Percentiles rank a stretch among this genome's conserved stretches.
phyloP scores from a whole-genome alignment of 92 coral and sea anemone genomes.

The Blastomussa wellsi region DNA sequence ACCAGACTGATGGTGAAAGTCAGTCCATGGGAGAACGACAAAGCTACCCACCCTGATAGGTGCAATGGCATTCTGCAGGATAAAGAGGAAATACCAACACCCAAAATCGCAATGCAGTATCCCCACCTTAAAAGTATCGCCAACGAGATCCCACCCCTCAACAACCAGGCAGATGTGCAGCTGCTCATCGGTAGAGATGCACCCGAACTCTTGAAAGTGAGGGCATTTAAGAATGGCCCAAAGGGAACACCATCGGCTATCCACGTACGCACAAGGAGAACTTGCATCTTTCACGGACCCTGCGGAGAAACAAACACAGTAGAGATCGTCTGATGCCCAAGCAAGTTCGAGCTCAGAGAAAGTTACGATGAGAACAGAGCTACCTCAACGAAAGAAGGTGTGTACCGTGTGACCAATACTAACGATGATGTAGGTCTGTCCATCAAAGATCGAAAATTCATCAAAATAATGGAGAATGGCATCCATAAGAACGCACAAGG shows the following conservation, averaged over 20 bases:
- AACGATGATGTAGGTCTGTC: conserved; percentile 39
- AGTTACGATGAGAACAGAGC: background rate
- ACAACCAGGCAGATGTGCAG: background rate
- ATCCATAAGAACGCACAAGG: conserved; percentile 31
- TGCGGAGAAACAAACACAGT: background rate
- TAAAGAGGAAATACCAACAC: conserved; percentile 43
- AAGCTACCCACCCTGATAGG: conserved; percentile 34
- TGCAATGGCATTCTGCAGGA: conserved; percentile 37
- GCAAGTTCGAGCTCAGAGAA: conserved; percentile 17
- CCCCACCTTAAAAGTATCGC: conserved; percentile 27
- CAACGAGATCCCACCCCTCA: conserved; percentile 37
- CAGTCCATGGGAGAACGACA: conserved; percentile 16
- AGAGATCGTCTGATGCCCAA: conserved; percentile 7
- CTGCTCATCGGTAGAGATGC: no score
- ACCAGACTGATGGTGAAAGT: conserved; percentile 13
- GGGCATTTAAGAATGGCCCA: conserved; percentile 45
- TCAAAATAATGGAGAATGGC: conserved; percentile 25
- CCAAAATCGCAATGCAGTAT: conserved; percentile 21
- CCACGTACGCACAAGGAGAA: conserved; percentile 28
- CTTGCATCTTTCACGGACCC: background rate
- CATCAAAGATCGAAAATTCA: conserved; percentile 23
- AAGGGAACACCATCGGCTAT: conserved; percentile 48
- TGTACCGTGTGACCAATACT: conserved; percentile 21
- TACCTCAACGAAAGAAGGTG: background rate
- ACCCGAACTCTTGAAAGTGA: conserved; percentile 45